Evolutionary conservation across 2,113 vertebrate genomes (phyloP).

Genomic region (Anolis sagrei): DNA sequence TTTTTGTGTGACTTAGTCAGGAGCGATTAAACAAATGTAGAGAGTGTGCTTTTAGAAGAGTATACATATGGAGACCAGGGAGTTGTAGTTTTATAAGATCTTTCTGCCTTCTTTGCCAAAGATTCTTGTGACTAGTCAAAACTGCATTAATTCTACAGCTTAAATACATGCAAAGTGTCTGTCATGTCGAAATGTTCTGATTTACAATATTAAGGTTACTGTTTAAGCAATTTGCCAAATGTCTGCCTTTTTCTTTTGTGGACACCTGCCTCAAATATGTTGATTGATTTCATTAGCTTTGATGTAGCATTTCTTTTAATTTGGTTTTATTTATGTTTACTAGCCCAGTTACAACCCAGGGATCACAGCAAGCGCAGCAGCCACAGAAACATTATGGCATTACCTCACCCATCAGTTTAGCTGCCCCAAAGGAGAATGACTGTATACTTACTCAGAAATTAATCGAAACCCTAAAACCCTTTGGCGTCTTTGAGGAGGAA

Average conservation of each 20-base stretch:
- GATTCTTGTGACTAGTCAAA: no score
- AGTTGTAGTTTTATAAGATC: no score
- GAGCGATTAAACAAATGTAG: background rate
- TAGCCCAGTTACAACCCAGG: conserved; percentile 86
- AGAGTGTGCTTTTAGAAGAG: background rate
- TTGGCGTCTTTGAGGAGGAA: conserved; percentile 88
- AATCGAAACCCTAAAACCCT: conserved; percentile 85
- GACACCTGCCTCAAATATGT: background rate
- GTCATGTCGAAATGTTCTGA: background rate
- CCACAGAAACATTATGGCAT: conserved; percentile 88
- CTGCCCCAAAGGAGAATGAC: conserved; percentile 86
- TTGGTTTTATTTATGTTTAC: conserved; percentile 69
- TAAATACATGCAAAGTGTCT: no score
- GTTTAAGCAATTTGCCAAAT: no score
- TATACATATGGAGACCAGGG: no score
- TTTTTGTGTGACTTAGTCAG: background rate
- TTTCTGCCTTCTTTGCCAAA: no score
- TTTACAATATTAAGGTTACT: background rate
- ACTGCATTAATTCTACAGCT: no score
- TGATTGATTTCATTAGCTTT: conserved; percentile 9
- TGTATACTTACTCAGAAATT: conserved; percentile 86
- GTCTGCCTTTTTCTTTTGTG: no score
- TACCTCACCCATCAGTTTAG: conserved; percentile 90
- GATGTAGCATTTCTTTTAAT: conserved; percentile 49
- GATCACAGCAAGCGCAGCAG: conserved; percentile 81